These are phyloP conservation scores for Ictidomys tridecemlineatus DNA, from an alignment of 2,113 vertebrate species.

Conservation along the genomic window DNA sequence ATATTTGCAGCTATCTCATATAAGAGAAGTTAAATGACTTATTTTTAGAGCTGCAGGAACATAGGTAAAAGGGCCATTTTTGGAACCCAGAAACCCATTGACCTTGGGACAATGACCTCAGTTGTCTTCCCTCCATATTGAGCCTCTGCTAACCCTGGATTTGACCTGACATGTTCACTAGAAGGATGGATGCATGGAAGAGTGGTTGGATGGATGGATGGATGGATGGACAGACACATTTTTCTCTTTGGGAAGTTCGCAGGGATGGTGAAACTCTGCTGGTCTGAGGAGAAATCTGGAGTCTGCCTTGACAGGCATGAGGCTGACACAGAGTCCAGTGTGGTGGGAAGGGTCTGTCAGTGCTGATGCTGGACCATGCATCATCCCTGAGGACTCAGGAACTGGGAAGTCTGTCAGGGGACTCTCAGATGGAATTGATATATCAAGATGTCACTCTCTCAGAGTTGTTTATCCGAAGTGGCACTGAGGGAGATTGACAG, in stretches of 20 bases:
- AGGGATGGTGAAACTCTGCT: not conserved
- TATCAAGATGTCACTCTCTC: constrained; percentile 62
- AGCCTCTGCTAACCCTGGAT: not conserved
- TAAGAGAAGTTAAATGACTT: not conserved
- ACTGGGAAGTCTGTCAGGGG: constrained; percentile 50
- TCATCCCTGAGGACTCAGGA: constrained; percentile 26
- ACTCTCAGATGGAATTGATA: constrained; percentile 69
- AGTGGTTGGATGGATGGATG: not conserved
- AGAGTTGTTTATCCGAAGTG: constrained; percentile 60
- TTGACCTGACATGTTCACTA: constrained; percentile 17
- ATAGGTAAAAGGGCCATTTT: not conserved
- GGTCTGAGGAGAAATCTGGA: not conserved
- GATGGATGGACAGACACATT: not conserved
- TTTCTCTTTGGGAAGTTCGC: not conserved
- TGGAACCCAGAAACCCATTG: not conserved
- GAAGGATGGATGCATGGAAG: not conserved
- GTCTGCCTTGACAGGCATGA: not conserved
- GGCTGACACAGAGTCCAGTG: not conserved
- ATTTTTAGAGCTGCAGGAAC: not conserved
- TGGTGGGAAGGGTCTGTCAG: not conserved
- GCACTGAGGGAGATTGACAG: constrained; percentile 70
- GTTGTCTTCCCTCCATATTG: not conserved
- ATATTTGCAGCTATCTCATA: not conserved
- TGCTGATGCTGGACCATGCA: not conserved
- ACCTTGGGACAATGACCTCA: not conserved